Evolutionary conservation across 92 coral and sea anemone genomes (phyloP).

Genomic region (Palythoa heliodiscus): DNA sequence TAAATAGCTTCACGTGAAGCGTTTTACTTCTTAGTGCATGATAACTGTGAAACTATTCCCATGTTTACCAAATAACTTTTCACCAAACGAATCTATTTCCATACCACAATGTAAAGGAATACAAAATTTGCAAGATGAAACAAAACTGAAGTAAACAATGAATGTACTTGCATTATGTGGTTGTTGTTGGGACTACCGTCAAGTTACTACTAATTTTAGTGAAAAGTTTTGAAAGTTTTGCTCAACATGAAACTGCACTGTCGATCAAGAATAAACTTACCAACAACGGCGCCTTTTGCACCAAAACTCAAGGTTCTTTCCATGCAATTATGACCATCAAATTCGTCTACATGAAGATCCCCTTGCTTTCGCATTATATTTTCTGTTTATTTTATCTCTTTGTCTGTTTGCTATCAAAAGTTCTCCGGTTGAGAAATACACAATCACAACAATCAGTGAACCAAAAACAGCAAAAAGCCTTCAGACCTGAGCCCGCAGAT

Average conservation of each 20-base stretch:
- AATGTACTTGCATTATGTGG: not conserved
- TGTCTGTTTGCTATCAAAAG: not conserved
- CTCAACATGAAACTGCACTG: not conserved
- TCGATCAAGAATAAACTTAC: slow-evolving; percentile 43
- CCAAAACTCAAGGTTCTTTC: slow-evolving; percentile 80
- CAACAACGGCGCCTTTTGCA: slow-evolving; percentile 84
- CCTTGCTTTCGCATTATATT: slow-evolving; percentile 51
- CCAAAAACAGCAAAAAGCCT: not conserved
- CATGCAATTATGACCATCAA: slow-evolving; percentile 82
- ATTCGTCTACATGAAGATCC: slow-evolving; percentile 83
- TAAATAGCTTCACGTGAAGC: no score
- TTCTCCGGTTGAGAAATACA: not conserved
- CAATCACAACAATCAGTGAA: not conserved
- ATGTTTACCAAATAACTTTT: not conserved
- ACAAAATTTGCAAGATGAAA: not conserved
- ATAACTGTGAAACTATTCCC: no score
- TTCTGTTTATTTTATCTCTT: not conserved
- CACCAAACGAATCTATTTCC: not conserved
- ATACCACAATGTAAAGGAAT: no score
- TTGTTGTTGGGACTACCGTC: not conserved
- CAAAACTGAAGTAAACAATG: not conserved
- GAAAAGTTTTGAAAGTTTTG: not conserved
- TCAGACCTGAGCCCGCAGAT: slow-evolving; percentile 15
- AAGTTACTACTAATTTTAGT: not conserved
- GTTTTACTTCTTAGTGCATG: no score